phyloP scores from a whole-genome alignment of 2,797 vertebrate species.

The Emydoidea blandingii region DNA sequence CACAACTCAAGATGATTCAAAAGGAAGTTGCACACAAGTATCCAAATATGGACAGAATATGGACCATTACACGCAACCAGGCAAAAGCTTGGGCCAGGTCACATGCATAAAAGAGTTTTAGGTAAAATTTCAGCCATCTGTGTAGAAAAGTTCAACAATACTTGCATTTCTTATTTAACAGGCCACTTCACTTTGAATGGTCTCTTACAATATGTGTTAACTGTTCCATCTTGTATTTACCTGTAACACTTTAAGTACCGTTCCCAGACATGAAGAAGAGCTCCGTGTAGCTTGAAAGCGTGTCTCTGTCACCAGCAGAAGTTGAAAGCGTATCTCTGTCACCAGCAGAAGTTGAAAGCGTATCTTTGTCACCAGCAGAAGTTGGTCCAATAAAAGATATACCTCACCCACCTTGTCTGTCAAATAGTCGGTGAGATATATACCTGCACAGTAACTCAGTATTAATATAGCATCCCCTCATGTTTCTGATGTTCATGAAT shows the following conservation, averaged over 20 bases:
- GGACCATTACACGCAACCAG: not conserved
- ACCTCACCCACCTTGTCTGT: not conserved
- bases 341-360: not conserved
- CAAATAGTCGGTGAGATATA: not conserved
- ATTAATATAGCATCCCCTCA: slow-evolving; percentile 5
- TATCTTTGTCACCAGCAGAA: not conserved
- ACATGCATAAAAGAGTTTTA: not conserved
- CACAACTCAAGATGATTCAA: not conserved
- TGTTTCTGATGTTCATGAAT: not conserved
- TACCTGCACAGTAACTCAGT: not conserved
- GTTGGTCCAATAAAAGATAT: not conserved
- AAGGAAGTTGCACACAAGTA: not conserved
- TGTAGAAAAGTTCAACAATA: not conserved
- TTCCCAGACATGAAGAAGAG: not conserved
- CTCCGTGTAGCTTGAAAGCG: not conserved
- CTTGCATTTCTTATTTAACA: not conserved
- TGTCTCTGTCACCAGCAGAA: not conserved
- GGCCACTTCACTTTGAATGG: not conserved
- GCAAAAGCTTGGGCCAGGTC: not conserved
- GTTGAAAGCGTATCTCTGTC: not conserved
- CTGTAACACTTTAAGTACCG: not conserved
- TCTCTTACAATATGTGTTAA: not conserved
- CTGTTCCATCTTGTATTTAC: not conserved
- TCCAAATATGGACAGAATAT: not conserved
- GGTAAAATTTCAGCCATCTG: not conserved